A percentile compares a stretch with the other conserved stretches of the same genome.
phyloP scores from a whole-genome alignment of 92 coral and sea anemone genomes.

The Porites evermanni region DNA sequence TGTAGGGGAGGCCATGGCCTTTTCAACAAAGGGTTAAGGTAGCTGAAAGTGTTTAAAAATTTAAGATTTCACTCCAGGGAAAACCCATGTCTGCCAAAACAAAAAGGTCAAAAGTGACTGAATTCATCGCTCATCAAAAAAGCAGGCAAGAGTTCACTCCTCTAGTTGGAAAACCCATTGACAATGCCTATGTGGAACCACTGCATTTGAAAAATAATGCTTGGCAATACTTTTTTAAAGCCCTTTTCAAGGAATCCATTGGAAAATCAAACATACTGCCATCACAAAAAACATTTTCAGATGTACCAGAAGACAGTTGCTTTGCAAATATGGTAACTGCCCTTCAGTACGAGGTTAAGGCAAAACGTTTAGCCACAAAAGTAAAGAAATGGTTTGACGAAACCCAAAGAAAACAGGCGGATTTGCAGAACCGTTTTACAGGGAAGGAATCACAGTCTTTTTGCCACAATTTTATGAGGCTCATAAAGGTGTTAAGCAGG shows the following conservation, averaged over 20 bases:
- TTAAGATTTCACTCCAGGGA: slow-evolving; percentile 27
- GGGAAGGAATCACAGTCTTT: background rate
- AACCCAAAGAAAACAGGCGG: slow-evolving; percentile 24
- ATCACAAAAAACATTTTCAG: slow-evolving; percentile 45
- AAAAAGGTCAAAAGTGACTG: slow-evolving; percentile 64
- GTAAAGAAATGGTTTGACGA: slow-evolving; percentile 56
- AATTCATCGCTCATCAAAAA: slow-evolving; percentile 60
- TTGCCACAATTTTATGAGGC: slow-evolving; percentile 43
- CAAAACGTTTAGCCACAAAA: slow-evolving; percentile 52
- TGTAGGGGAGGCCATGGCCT: slow-evolving; percentile 69
- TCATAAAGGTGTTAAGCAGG: slow-evolving; percentile 5
- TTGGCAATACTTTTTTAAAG: slow-evolving; percentile 71
- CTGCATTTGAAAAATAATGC: slow-evolving; percentile 64
- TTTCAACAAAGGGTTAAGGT: slow-evolving; percentile 46
- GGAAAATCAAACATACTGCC: slow-evolving; percentile 59
- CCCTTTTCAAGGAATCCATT: slow-evolving; percentile 68
- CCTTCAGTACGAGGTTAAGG: slow-evolving; percentile 42
- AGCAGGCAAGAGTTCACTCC: slow-evolving; percentile 65
- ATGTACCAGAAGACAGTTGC: slow-evolving; percentile 61
- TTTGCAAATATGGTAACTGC: slow-evolving; percentile 23
- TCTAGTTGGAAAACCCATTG: slow-evolving; percentile 56
- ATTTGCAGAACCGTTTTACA: no score
- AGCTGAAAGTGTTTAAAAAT: slow-evolving; percentile 45
- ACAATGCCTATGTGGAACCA: slow-evolving; percentile 70
- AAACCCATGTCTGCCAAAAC: slow-evolving; percentile 35